phyloP scores from a whole-genome alignment of 2,888 invertebrate species.

The Cheiracanthium punctorium region DNA sequence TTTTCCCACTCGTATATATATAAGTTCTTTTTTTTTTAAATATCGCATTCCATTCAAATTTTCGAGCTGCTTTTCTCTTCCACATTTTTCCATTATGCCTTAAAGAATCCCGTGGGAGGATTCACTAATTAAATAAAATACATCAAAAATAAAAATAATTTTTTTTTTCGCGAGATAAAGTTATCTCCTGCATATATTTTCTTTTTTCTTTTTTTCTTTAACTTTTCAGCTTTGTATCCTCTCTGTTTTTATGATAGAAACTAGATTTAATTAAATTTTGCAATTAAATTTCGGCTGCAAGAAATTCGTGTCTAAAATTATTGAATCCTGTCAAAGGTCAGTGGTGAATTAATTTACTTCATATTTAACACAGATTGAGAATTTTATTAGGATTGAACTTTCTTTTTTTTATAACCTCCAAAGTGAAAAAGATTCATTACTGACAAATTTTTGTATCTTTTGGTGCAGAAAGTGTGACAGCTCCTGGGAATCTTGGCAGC shows the following conservation, averaged over 20 bases:
- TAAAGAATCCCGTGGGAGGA: not conserved
- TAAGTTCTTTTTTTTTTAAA: not conserved
- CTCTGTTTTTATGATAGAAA: not conserved
- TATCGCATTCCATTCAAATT: not conserved
- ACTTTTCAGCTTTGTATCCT: not conserved
- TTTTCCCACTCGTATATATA: not conserved
- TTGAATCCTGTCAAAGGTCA: not conserved
- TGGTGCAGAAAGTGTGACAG: too few species aligned
- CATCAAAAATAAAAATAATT: not conserved
- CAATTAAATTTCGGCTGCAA: not conserved
- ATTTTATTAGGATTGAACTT: too few species aligned
- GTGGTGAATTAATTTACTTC: too few species aligned
- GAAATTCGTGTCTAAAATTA: not conserved
- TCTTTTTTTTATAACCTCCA: too few species aligned
- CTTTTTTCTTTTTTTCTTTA: too few species aligned
- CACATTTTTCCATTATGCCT: not conserved
- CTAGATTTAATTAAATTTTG: not conserved
- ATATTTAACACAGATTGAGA: too few species aligned
- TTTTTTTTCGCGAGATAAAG: not conserved
- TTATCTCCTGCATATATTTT: too few species aligned
- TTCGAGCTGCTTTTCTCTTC: not conserved
- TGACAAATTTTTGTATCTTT: too few species aligned
- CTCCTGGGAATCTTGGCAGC: too few species aligned
- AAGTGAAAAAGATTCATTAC: too few species aligned
- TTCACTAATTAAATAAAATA: slow-evolving; percentile 1